Conservation (phyloP, 2,797 vertebrate species). For the Coranthus polyacanthus region DNA sequence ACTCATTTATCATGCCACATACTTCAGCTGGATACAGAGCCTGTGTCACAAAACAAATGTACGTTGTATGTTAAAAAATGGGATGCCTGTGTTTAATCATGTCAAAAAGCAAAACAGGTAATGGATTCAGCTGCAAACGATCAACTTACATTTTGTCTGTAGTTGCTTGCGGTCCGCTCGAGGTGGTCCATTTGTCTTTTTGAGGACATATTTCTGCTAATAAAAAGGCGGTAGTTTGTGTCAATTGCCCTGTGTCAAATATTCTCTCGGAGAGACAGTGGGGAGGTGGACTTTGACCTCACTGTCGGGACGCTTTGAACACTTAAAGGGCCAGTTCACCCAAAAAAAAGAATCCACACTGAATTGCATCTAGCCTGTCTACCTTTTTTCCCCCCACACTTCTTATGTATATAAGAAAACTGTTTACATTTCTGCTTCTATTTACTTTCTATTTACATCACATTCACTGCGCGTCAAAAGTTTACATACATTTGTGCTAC, state of each 20-base stretch:
- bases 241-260: slow-evolving; percentile 9
- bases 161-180: slow-evolving; percentile 90
- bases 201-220: slow-evolving; percentile 87
- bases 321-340: slow-evolving; percentile 8
- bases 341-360: no score
- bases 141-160: slow-evolving; percentile 89
- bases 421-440: no score
- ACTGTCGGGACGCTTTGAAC: no score
- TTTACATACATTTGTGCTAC: no score
- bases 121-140: neutral
- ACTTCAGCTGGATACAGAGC: slow-evolving; percentile 89
- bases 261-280: neutral
- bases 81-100: neutral
- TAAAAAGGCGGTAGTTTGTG: slow-evolving; percentile 51
- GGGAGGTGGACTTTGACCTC: slow-evolving; percentile 48
- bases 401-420: no score
- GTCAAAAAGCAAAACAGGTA: neutral
- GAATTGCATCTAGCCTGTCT: no score
- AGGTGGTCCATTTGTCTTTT: slow-evolving; percentile 90
- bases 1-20: slow-evolving; percentile 88
- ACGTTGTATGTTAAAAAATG: no score
- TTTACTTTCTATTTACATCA: no score
- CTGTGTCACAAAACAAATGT: slow-evolving; percentile 74
- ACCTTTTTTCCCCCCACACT: no score
- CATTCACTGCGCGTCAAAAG: no score